Percentiles rank a stretch among this genome's conserved stretches.
phyloP scores from a whole-genome alignment of 2,113 vertebrate species.

The Limanda limanda region DNA sequence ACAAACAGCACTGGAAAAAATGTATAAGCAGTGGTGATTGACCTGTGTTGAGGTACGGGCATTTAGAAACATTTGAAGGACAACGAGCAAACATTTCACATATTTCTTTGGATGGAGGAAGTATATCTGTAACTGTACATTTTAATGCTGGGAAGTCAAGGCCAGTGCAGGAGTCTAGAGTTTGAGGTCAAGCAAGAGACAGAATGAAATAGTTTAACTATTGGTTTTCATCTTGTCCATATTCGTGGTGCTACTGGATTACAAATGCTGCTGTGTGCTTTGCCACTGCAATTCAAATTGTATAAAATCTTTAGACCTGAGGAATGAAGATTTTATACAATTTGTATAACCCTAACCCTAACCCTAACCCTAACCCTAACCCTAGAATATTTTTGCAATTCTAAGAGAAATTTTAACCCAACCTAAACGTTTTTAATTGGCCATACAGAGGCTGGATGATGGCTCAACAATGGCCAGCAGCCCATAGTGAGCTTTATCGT shows the following conservation, averaged over 20 bases:
- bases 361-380: too few relatives aligned
- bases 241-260: slow-evolving; percentile 27
- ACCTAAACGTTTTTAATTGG: too few relatives aligned
- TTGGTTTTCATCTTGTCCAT: slow-evolving; percentile 40
- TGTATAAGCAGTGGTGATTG: not conserved
- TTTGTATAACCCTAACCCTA: too few relatives aligned
- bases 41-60: not conserved
- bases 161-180: not conserved
- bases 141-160: slow-evolving; percentile 1
- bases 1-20: not conserved
- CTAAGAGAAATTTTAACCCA: too few relatives aligned
- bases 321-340: too few relatives aligned
- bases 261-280: slow-evolving; percentile 25
- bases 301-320: not conserved
- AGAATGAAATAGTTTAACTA: slow-evolving; percentile 29
- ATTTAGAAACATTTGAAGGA: not conserved
- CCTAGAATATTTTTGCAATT: too few relatives aligned
- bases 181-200: slow-evolving; percentile 23
- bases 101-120: not conserved
- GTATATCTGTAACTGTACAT: not conserved
- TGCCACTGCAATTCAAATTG: not conserved
- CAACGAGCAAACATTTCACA: not conserved
- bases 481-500: too few relatives aligned
- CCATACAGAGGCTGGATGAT: too few relatives aligned
- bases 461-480: too few relatives aligned